phyloP scores from a whole-genome alignment of 1,140 invertebrate species.

The Heliconius himera region DNA sequence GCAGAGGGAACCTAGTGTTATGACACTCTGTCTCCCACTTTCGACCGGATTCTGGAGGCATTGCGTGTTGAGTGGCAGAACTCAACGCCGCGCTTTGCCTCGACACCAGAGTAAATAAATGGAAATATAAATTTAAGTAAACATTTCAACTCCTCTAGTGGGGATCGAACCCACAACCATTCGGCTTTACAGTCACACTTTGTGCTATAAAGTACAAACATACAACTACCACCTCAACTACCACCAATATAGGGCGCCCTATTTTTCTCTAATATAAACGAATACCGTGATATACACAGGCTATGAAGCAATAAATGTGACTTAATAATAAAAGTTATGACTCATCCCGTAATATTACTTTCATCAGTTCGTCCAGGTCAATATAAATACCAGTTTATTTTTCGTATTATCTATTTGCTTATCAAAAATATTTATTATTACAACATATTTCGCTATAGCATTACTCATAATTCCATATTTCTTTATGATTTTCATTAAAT shows the following conservation, averaged over 20 bases:
- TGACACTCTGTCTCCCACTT: too few relatives aligned
- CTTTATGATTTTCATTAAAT: too few relatives aligned
- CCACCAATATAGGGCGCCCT: background rate
- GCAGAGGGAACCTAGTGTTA: too few relatives aligned
- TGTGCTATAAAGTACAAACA: background rate
- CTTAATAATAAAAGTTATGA: slow-evolving; percentile 29
- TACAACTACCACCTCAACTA: background rate
- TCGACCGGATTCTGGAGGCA: too few relatives aligned
- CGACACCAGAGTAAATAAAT: too few relatives aligned
- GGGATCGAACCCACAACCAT: too few relatives aligned
- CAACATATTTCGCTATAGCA: background rate
- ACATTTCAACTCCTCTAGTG: too few relatives aligned
- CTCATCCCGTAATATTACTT: slow-evolving; percentile 28
- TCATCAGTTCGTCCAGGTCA: slow-evolving; percentile 12
- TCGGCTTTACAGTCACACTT: too few relatives aligned
- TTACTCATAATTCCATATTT: background rate
- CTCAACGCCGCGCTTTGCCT: too few relatives aligned
- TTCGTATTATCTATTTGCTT: background rate
- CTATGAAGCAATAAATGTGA: slow-evolving; percentile 20
- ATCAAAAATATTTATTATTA: background rate
- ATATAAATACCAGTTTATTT: slow-evolving; percentile 1
- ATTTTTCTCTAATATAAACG: background rate
- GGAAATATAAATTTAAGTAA: too few relatives aligned
- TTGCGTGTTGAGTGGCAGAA: too few relatives aligned
- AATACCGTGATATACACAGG: background rate